phyloP scores from a whole-genome alignment of 64 coral and sea anemone species.

The Actinia tenebrosa region DNA sequence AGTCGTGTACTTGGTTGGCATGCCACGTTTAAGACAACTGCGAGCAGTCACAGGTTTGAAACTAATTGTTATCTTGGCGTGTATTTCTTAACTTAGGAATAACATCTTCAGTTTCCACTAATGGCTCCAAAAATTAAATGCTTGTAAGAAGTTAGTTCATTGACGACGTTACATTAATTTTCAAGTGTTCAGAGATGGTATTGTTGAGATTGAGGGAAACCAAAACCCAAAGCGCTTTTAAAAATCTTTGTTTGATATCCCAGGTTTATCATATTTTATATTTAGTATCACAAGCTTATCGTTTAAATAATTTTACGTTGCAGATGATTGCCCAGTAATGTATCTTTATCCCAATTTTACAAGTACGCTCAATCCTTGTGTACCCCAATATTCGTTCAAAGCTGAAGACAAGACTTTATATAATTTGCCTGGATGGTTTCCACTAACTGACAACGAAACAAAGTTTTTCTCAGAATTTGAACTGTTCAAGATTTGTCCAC shows the following conservation, averaged over 20 bases:
- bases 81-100: too few relatives aligned
- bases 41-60: slow-evolving; percentile 56
- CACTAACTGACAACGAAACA: slow-evolving; percentile 49
- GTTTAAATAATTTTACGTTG: neutral
- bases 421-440: slow-evolving; percentile 66
- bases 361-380: slow-evolving; percentile 25
- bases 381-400: slow-evolving; percentile 52
- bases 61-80: neutral
- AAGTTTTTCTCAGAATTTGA: slow-evolving; percentile 66
- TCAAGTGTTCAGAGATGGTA: too few relatives aligned
- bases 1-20: slow-evolving; percentile 62
- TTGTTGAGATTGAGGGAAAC: too few relatives aligned
- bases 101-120: too few relatives aligned
- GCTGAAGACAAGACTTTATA: slow-evolving; percentile 65
- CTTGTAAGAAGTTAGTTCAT: too few relatives aligned
- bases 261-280: too few relatives aligned
- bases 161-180: too few relatives aligned
- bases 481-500: slow-evolving; percentile 70
- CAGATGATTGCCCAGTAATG: slow-evolving; percentile 56
- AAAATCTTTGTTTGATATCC: too few relatives aligned
- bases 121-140: too few relatives aligned
- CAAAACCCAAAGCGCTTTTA: too few relatives aligned
- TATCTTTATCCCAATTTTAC: slow-evolving; percentile 44
- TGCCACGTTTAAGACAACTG: slow-evolving; percentile 75
- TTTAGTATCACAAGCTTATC: too few relatives aligned